Conservation (phyloP, 2,888 invertebrate genomes). For the Bhutanitis thaidina region DNA sequence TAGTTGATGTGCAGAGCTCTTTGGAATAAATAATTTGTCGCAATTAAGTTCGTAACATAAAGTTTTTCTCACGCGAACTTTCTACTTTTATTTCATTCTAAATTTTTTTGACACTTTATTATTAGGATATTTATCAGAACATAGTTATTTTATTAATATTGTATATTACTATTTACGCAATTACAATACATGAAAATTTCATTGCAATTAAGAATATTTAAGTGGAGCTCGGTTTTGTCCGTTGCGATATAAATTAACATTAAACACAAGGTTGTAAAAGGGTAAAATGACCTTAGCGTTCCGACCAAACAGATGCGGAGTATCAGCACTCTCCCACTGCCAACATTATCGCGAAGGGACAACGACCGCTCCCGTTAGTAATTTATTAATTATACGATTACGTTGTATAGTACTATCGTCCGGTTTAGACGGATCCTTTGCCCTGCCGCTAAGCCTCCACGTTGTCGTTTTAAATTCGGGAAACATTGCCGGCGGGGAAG, state of each 20-base stretch:
- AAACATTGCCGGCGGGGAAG: conserved; percentile 31
- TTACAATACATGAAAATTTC: not conserved
- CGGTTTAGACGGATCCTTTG: conserved; percentile 48
- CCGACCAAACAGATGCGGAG: conserved; percentile 67
- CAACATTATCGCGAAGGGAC: conserved; percentile 66
- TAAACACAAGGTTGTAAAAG: conserved; percentile 39
- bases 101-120: no score
- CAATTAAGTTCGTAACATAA: no score
- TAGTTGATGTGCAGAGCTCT: no score
- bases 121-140: no score
- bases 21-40: no score
- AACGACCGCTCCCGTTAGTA: conserved; percentile 68
- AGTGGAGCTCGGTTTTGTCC: not conserved
- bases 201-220: conserved; percentile 2
- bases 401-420: conserved; percentile 46
- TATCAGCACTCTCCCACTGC: conserved; percentile 64
- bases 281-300: conserved; percentile 61
- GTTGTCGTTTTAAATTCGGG: conserved; percentile 26
- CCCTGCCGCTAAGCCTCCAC: conserved; percentile 31
- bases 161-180: no score
- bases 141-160: no score
- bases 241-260: conserved; percentile 21
- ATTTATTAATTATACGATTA: conserved; percentile 75
- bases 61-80: no score
- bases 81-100: no score